Percentiles rank a stretch among this genome's conserved stretches.
Conservation (phyloP, 2,113 vertebrate genomes). For the Ageneiosus marmoratus region DNA sequence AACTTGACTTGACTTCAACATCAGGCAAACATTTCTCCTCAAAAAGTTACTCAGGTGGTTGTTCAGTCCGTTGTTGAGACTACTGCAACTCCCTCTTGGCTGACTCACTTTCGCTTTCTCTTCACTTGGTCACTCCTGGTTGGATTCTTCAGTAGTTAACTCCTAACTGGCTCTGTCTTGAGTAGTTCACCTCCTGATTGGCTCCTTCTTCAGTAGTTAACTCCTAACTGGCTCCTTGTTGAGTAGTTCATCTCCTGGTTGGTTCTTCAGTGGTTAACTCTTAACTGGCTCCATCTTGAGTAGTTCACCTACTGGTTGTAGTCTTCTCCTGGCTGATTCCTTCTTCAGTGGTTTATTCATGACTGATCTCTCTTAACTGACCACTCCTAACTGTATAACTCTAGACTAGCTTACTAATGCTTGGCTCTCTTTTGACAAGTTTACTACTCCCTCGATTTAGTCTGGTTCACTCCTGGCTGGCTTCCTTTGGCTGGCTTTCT, state of each 20-base stretch:
- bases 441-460: no score
- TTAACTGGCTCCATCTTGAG: neutral
- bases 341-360: neutral
- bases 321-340: neutral
- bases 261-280: neutral
- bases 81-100: neutral
- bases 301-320: neutral
- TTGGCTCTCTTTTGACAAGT: no score
- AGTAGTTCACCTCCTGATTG: neutral
- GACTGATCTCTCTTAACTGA: neutral
- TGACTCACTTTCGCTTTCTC: neutral
- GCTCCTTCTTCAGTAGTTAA: neutral
- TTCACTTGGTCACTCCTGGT: neutral
- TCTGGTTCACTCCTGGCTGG: no score
- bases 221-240: neutral
- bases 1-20: no score
- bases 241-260: neutral
- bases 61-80: neutral
- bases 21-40: neutral
- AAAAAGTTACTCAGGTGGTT: neutral
- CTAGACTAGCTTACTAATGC: no score
- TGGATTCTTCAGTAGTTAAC: neutral
- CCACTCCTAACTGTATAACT: no score
- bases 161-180: neutral
- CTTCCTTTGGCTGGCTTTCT: no score